Evolutionary conservation across 2,888 invertebrate species (phyloP).

Genomic region (Amblyjoppa fuscipennis): DNA sequence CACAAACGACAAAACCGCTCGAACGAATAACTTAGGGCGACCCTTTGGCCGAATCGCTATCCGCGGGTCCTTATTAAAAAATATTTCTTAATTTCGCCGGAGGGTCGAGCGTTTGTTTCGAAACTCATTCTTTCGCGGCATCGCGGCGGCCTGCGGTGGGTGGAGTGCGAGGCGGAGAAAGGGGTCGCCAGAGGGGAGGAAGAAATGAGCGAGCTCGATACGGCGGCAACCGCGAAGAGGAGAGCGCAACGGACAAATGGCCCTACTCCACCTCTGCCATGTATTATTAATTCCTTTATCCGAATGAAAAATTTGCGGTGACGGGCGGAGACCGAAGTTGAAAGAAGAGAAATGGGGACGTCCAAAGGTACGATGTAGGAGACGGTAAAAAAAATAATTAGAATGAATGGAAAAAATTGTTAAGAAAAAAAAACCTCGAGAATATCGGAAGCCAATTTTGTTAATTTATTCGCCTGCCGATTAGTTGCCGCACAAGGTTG

Average conservation of each 20-base stretch:
- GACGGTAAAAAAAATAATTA: neutral
- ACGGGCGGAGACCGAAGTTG: slow-evolving; percentile 37
- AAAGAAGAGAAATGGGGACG: slow-evolving; percentile 53
- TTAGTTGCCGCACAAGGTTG: too few relatives aligned
- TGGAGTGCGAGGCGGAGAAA: slow-evolving; percentile 15
- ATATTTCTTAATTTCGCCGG: slow-evolving; percentile 79
- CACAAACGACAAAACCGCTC: slow-evolving; percentile 19
- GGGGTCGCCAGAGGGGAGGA: neutral
- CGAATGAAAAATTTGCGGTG: slow-evolving; percentile 67
- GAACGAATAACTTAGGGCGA: slow-evolving; percentile 21
- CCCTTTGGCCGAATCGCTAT: slow-evolving; percentile 72
- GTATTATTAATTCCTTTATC: slow-evolving; percentile 70
- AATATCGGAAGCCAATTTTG: too few relatives aligned
- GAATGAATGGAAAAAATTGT: too few relatives aligned
- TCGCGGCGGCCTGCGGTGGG: slow-evolving; percentile 28
- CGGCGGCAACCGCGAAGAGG: slow-evolving; percentile 42
- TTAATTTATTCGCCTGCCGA: too few relatives aligned
- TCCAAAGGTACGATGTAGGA: neutral
- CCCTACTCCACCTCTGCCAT: slow-evolving; percentile 44
- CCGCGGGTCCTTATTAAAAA: slow-evolving; percentile 78
- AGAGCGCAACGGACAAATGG: slow-evolving; percentile 58
- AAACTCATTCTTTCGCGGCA: slow-evolving; percentile 71
- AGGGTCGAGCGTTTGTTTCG: slow-evolving; percentile 58
- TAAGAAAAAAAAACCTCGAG: too few relatives aligned
- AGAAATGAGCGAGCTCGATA: slow-evolving; percentile 33